Evolutionary conservation across 1,140 invertebrate species (phyloP).

Genomic region (Laodelphax striatellus): DNA sequence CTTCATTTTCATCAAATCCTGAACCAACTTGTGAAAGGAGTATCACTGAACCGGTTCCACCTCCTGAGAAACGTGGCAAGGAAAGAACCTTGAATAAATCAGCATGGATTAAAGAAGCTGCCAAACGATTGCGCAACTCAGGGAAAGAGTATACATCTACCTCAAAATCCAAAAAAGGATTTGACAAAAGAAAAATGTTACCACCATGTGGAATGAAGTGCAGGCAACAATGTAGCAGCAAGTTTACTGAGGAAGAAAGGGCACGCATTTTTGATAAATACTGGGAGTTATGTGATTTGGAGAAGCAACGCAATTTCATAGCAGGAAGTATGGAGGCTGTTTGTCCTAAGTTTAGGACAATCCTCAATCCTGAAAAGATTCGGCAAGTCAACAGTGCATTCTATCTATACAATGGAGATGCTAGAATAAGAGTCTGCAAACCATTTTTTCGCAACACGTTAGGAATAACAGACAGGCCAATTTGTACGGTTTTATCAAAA

Average conservation of each 20-base stretch:
- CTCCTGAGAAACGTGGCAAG: too few relatives aligned
- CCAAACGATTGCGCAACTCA: background rate
- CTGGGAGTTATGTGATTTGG: background rate
- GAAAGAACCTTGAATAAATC: too few relatives aligned
- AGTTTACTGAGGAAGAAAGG: background rate
- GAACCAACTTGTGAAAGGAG: too few relatives aligned
- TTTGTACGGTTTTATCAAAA: constrained; percentile 1
- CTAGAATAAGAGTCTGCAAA: background rate
- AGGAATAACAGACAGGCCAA: background rate
- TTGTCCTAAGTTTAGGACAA: background rate
- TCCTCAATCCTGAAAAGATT: background rate
- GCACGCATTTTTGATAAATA: background rate
- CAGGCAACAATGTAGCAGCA: background rate
- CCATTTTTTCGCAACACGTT: background rate
- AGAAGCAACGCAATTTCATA: background rate
- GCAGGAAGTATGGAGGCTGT: background rate
- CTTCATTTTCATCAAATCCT: too few relatives aligned
- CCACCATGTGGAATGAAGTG: background rate
- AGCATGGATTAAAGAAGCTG: background rate
- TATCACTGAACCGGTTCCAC: too few relatives aligned
- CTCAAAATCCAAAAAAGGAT: background rate
- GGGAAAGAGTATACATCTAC: background rate
- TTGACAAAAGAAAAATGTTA: background rate
- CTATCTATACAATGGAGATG: background rate
- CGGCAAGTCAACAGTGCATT: background rate